Evolutionary conservation across 2,888 invertebrate species (phyloP).

Genomic region (Ctena decussata): DNA sequence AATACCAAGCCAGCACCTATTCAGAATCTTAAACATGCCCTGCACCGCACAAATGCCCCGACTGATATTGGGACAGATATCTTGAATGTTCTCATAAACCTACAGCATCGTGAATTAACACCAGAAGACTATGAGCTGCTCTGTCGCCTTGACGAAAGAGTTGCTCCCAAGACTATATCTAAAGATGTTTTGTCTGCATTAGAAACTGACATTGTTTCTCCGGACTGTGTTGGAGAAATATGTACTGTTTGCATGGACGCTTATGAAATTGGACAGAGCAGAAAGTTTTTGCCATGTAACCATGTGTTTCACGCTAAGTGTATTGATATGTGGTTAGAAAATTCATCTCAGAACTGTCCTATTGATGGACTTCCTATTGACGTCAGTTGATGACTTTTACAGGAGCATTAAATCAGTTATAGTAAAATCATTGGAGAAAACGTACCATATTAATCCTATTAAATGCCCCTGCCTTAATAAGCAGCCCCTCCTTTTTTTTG

Average conservation of each 20-base stretch:
- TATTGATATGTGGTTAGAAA: conserved; percentile 84
- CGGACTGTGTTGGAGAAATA: conserved; percentile 54
- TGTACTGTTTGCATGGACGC: conserved; percentile 85
- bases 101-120: conserved; percentile 85
- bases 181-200: conserved; percentile 68
- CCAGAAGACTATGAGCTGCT: conserved; percentile 86
- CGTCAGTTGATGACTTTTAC: no score
- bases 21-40: conserved; percentile 74
- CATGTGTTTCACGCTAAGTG: conserved; percentile 84
- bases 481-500: no score
- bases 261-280: conserved; percentile 77
- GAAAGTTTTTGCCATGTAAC: conserved; percentile 83
- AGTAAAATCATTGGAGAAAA: no score
- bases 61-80: conserved; percentile 67
- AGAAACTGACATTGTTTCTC: conserved; percentile 75
- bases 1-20: conserved; percentile 48
- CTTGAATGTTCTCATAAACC: conserved; percentile 76
- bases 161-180: conserved; percentile 82
- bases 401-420: no score
- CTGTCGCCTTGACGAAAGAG: conserved; percentile 82
- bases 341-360: conserved; percentile 84
- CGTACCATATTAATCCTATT: no score
- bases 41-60: conserved; percentile 71
- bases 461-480: no score
- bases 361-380: conserved; percentile 83